Conservation (phyloP, 2,888 invertebrate genomes). For the Sialis lutaria region DNA sequence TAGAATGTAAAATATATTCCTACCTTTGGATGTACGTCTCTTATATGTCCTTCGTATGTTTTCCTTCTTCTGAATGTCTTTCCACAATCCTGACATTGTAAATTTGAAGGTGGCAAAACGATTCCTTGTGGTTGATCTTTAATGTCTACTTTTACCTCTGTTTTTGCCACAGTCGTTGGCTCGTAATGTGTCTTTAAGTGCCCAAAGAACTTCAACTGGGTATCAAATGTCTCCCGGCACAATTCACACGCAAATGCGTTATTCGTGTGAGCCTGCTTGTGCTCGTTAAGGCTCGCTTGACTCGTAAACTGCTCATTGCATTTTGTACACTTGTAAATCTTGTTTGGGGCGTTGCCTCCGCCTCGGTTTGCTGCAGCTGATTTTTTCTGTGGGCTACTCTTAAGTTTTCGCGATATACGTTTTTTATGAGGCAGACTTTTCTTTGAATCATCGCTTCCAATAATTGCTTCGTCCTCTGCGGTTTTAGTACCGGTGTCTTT, state of each 20-base stretch:
- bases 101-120: background rate
- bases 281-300: conserved; percentile 23
- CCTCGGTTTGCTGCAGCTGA: conserved; percentile 6
- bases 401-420: conserved; percentile 60
- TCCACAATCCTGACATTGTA: conserved; percentile 23
- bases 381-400: conserved; percentile 23
- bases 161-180: conserved; percentile 20
- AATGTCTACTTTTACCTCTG: background rate
- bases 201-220: conserved; percentile 70
- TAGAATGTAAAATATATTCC: conserved; percentile 11
- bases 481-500: conserved; percentile 24
- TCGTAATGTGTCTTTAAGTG: conserved; percentile 73
- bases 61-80: conserved; percentile 44
- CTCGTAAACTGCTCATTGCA: conserved; percentile 28
- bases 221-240: conserved; percentile 55
- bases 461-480: conserved; percentile 16
- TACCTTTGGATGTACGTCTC: conserved; percentile 33
- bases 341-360: conserved; percentile 15
- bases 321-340: conserved; percentile 24
- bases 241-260: conserved; percentile 53
- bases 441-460: conserved; percentile 25
- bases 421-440: conserved; percentile 76
- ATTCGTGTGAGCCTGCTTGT: conserved; percentile 14
- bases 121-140: background rate
- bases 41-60: conserved; percentile 41